Conservation (phyloP, 2,888 invertebrate genomes). For the Agonum fuliginosum region DNA sequence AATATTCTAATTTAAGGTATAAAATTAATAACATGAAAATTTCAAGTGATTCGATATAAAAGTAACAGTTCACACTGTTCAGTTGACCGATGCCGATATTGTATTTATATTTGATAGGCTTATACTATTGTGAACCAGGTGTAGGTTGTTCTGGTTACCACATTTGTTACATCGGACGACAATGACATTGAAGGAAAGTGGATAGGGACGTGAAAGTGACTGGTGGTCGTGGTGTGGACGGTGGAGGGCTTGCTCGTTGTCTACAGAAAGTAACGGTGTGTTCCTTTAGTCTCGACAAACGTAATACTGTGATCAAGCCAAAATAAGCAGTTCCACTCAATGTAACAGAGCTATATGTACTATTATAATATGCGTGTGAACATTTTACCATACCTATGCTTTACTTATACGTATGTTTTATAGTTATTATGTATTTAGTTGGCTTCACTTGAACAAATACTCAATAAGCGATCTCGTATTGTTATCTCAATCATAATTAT, state of each 20-base stretch:
- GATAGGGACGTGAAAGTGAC: neutral
- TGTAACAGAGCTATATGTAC: constrained; percentile 53
- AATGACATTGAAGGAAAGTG: constrained; percentile 14
- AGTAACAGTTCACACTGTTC: too few relatives aligned
- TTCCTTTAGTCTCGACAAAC: constrained; percentile 45
- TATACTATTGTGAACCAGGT: neutral
- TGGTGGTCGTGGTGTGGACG: neutral
- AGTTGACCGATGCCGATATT: neutral
- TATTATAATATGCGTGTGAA: constrained; percentile 53
- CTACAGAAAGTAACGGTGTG: constrained; percentile 35
- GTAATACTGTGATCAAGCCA: constrained; percentile 43
- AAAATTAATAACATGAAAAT: too few relatives aligned
- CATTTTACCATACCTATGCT: constrained; percentile 52
- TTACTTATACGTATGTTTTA: constrained; percentile 47
- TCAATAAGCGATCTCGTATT: constrained; percentile 53
- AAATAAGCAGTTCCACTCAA: constrained; percentile 52
- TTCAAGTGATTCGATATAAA: neutral
- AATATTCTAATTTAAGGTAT: too few relatives aligned
- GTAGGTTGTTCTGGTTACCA: neutral
- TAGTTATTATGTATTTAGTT: constrained; percentile 36
- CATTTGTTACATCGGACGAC: neutral
- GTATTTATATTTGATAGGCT: neutral
- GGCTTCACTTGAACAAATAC: constrained; percentile 50
- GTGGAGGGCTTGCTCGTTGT: constrained; percentile 33
- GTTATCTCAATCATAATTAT: constrained; percentile 51